These are phyloP conservation scores for Zonitis immaculata DNA, from an alignment of 2,888 invertebrate genomes.

Conservation along the genomic window DNA sequence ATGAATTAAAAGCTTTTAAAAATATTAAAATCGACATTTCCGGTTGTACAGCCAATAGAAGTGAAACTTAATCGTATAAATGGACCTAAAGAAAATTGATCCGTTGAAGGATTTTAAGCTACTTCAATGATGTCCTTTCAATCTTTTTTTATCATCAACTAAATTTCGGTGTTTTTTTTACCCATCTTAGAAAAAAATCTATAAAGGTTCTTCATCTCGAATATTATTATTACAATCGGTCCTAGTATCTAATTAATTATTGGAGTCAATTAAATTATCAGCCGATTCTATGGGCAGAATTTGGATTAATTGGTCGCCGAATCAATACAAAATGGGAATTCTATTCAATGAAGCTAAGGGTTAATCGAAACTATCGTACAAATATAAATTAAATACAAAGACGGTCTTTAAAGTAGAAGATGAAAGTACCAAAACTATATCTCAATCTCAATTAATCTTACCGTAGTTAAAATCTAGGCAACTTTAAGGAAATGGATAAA, in stretches of 20 bases:
- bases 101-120: not conserved
- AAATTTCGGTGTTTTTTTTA: not conserved
- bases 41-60: not conserved
- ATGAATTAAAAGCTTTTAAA: constrained; percentile 2
- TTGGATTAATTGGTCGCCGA: not conserved
- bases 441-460: not conserved
- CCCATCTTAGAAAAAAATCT: no score
- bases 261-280: not conserved
- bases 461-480: not conserved
- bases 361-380: not conserved
- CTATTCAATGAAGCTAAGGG: not conserved
- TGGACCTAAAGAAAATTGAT: not conserved
- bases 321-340: not conserved
- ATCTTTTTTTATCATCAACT: not conserved
- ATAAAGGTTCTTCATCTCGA: no score
- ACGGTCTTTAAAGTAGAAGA: not conserved
- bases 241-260: not conserved
- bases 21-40: not conserved
- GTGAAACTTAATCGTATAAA: not conserved
- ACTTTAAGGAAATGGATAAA: not conserved
- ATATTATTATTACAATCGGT: not conserved
- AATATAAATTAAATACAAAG: not conserved
- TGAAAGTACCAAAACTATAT: not conserved
- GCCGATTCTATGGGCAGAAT: not conserved
- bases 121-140: not conserved